These are phyloP conservation scores for Scelioninae gen. 2 DNA, from an alignment of 2,888 invertebrate species.

Conservation along the genomic window DNA sequence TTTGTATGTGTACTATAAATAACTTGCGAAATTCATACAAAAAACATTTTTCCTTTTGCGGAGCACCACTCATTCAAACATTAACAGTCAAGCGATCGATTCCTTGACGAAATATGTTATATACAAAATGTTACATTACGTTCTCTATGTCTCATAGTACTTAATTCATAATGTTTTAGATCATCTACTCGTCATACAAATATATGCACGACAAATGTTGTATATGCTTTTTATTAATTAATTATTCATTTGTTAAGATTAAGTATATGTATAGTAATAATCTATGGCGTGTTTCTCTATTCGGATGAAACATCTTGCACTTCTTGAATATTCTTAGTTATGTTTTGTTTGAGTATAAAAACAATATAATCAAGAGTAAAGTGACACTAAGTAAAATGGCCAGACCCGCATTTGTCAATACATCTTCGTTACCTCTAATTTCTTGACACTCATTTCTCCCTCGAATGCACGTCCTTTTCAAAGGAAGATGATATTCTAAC, in stretches of 20 bases:
- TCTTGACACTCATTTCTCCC: neutral
- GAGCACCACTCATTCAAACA: slow-evolving; percentile 38
- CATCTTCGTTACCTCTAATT: neutral
- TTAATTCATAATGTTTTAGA: slow-evolving; percentile 30
- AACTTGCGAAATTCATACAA: slow-evolving; percentile 50
- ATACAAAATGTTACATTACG: slow-evolving; percentile 43
- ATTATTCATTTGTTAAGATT: slow-evolving; percentile 17
- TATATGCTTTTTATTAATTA: slow-evolving; percentile 12
- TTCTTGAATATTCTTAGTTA: slow-evolving; percentile 18
- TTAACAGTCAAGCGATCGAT: slow-evolving; percentile 44
- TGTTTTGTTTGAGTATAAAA: slow-evolving; percentile 27
- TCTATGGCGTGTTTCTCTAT: slow-evolving; percentile 23
- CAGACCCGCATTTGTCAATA: too few relatives aligned
- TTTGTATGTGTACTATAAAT: slow-evolving; percentile 42
- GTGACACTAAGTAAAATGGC: slow-evolving; percentile 7
- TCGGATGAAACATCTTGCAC: slow-evolving; percentile 33
- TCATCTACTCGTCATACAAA: slow-evolving; percentile 40
- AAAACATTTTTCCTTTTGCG: slow-evolving; percentile 42
- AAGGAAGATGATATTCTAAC: too few relatives aligned
- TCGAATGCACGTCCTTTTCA: too few relatives aligned
- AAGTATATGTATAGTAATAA: slow-evolving; percentile 19
- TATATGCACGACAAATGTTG: slow-evolving; percentile 23
- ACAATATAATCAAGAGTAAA: slow-evolving; percentile 21
- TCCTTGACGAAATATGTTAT: slow-evolving; percentile 37
- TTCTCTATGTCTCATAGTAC: slow-evolving; percentile 29